A percentile compares a stretch with the other conserved stretches of the same genome.
Conservation (phyloP, 2,113 vertebrate species). For the Gulo gulo region DNA sequence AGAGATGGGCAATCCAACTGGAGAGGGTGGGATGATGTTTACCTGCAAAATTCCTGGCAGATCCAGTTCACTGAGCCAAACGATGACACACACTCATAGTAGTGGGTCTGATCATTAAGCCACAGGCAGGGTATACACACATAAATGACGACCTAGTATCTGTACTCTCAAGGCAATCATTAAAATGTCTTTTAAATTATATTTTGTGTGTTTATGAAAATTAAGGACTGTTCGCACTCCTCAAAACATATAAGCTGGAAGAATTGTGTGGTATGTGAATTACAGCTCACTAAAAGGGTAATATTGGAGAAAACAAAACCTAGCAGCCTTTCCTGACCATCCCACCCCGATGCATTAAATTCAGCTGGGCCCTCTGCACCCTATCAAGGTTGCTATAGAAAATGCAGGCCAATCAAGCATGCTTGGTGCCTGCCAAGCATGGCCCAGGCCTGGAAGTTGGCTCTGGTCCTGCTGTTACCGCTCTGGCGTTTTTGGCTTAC, state of each 20-base stretch:
- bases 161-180: neutral
- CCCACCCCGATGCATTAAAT: neutral
- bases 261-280: neutral
- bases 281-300: neutral
- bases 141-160: neutral
- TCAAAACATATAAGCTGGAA: neutral
- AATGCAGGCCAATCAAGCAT: neutral
- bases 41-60: neutral
- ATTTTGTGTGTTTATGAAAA: constrained; percentile 32
- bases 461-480: neutral
- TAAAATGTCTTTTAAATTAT: constrained; percentile 31
- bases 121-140: neutral
- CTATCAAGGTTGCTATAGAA: neutral
- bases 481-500: neutral
- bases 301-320: neutral
- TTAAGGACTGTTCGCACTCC: neutral
- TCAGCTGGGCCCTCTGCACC: neutral
- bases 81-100: neutral
- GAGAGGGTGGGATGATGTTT: neutral
- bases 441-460: neutral
- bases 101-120: constrained; percentile 26
- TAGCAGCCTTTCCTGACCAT: neutral
- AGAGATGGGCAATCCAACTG: neutral
- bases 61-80: neutral
- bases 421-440: neutral